Base-by-base conservation (phyloP, 2,113 vertebrate genomes). In the Spea multiplicata region DNA sequence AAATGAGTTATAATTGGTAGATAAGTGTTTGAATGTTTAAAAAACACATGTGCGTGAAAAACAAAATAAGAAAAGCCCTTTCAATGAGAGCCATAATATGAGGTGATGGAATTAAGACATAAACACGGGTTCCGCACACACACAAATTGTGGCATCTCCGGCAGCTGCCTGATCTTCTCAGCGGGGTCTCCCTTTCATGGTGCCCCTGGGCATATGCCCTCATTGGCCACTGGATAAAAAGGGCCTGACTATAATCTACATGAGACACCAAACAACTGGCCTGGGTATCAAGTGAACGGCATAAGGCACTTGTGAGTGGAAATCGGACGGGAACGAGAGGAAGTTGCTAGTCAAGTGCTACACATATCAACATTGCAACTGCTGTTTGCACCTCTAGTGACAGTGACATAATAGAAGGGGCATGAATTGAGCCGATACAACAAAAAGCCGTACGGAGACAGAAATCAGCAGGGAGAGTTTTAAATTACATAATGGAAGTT, bases 281-380 rank as follows among this genome's bases (percentile, higher is more conserved):
- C 4, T 52, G 64, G n/a, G 76, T 78, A 78, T 78, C 76, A 80
- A 55, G 71, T 80, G 70, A 67, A 66, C 62, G 9, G 50, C 50
- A 73, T 71, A 57, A 66, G 62, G 77, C 77, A 73, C 70, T 73
- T 73, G 77, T 80, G 70, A 72, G 71, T 46, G 47, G 46, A 53
- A 75, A 66, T 75, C 73, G 53, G 45, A 74, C 61, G 47, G n/a
- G 70, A 73, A 72, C 71, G 48, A 50, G 70, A 69, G 77, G 70
- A 73, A 71, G 77, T 72, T 73, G 48, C 53, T 65, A 80, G 77
- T 73, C 70, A 80, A 80, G 77, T 73, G 77, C 49, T 61, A 73
- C 61, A 73, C 72, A 69, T 67, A 80, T 80, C 77, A 80, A 71
- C 70, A 73, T 67, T 66, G 71, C 77, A 80, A 80, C 77, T 80